Percentiles rank a stretch among this genome's conserved stretches.
Evolutionary conservation across 2,888 invertebrate genomes (phyloP).

Genomic region (Glyphotaelius pellucidus): DNA sequence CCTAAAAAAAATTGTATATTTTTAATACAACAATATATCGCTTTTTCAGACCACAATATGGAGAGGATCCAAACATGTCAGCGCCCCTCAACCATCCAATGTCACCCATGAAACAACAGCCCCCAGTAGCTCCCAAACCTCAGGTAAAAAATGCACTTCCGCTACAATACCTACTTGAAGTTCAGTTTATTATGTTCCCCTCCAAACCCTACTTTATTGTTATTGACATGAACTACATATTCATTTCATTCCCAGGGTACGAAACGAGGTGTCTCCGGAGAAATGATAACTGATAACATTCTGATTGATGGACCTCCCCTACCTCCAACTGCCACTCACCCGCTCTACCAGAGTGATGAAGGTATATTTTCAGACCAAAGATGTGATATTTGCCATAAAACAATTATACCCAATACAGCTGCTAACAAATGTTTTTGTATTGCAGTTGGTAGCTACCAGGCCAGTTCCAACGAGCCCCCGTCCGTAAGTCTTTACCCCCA

Average conservation of each 20-base stretch:
- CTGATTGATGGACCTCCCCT: slow-evolving; percentile 78
- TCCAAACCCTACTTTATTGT: neutral
- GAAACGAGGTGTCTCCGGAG: slow-evolving; percentile 66
- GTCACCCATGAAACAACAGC: slow-evolving; percentile 76
- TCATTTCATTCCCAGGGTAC: slow-evolving; percentile 63
- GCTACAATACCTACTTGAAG: neutral
- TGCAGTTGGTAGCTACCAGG: slow-evolving; percentile 77
- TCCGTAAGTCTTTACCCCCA: slow-evolving; percentile 84
- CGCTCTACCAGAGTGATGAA: slow-evolving; percentile 71
- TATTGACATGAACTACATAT: neutral
- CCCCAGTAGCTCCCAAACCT: slow-evolving; percentile 79
- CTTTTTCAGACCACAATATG: slow-evolving; percentile 64
- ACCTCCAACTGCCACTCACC: slow-evolving; percentile 85
- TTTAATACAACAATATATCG: neutral
- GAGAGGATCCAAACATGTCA: slow-evolving; percentile 66
- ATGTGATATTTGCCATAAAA: neutral
- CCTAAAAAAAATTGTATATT: neutral
- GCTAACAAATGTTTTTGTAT: neutral
- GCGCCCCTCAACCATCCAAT: slow-evolving; percentile 74
- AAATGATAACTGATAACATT: slow-evolving; percentile 57
- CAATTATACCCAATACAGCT: neutral
- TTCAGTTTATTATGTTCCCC: neutral
- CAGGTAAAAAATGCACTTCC: slow-evolving; percentile 68
- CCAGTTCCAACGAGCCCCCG: slow-evolving; percentile 85
- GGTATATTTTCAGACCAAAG: slow-evolving; percentile 42